Evolutionary conservation across 2,113 vertebrate species (phyloP).

Genomic region (Candoia aspera): DNA sequence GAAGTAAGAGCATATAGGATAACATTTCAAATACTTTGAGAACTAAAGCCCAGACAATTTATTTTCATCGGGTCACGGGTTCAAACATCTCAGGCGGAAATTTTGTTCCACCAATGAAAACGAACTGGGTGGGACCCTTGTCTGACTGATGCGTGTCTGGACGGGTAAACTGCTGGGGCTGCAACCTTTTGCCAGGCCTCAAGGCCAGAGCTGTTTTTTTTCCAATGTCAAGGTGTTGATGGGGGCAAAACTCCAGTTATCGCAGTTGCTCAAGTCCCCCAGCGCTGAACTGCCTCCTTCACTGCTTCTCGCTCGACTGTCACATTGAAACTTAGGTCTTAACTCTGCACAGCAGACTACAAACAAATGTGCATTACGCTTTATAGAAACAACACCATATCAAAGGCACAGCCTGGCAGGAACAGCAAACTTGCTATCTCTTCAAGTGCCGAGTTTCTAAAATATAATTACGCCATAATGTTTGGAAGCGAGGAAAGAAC

Average conservation of each 20-base stretch:
- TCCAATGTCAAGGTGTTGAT: constrained; percentile 14
- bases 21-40: constrained; percentile 2
- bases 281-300: background rate
- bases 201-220: constrained; percentile 24
- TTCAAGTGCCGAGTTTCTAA: constrained; percentile 35
- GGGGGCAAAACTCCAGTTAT: constrained; percentile 26
- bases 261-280: background rate
- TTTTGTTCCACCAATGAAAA: constrained; percentile 22
- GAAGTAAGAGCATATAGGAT: background rate
- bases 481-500: constrained; percentile 36
- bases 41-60: background rate
- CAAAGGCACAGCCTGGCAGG: constrained; percentile 21
- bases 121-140: constrained; percentile 2
- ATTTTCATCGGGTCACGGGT: background rate
- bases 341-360: background rate
- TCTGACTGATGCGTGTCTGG: background rate
- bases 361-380: constrained; percentile 37
- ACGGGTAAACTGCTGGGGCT: constrained; percentile 1
- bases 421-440: constrained; percentile 38
- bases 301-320: fast-evolving
- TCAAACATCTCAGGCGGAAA: constrained; percentile 8
- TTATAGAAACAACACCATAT: constrained; percentile 30
- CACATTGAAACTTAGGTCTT: background rate
- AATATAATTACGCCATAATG: constrained; percentile 62
- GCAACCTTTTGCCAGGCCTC: constrained; percentile 23